Evolutionary conservation across 2,797 vertebrate species (phyloP).

Genomic region (Mormyrops attenuatus): DNA sequence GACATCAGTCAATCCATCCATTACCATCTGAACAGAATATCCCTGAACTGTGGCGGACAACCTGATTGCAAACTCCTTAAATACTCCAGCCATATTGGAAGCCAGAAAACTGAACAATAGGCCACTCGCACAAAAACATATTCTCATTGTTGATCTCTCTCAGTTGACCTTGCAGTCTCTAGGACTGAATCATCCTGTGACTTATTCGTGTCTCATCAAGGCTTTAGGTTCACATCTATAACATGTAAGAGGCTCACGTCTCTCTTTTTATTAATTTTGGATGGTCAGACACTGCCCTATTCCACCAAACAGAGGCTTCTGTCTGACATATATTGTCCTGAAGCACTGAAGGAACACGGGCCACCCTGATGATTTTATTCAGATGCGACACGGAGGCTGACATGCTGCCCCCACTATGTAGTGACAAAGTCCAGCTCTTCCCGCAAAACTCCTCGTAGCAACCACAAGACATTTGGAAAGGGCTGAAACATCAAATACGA

Average conservation of each 20-base stretch:
- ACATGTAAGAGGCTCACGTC: slow-evolving; percentile 16
- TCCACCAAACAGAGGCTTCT: slow-evolving; percentile 34
- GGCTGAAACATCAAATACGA: not conserved
- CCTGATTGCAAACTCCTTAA: not conserved
- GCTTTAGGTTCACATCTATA: not conserved
- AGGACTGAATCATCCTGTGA: not conserved
- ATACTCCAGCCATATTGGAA: not conserved
- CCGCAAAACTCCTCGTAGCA: not conserved
- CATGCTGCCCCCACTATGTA: slow-evolving; percentile 31
- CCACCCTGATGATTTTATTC: slow-evolving; percentile 28
- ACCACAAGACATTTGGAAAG: not conserved
- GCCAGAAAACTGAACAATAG: not conserved
- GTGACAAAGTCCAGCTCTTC: slow-evolving; percentile 24
- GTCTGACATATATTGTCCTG: slow-evolving; percentile 10
- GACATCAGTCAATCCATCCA: not conserved
- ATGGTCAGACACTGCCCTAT: slow-evolving; percentile 25
- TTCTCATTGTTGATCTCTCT: not conserved
- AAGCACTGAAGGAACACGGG: slow-evolving; percentile 30
- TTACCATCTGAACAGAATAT: not conserved
- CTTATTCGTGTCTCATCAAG: not conserved
- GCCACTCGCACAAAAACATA: not conserved
- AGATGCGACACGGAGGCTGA: slow-evolving; percentile 36
- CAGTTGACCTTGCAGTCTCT: not conserved
- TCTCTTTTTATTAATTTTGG: not conserved
- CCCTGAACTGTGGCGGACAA: not conserved